phyloP scores from a whole-genome alignment of 35 echinoderm and acorn worm species.

The Apostichopus parvimensis region DNA sequence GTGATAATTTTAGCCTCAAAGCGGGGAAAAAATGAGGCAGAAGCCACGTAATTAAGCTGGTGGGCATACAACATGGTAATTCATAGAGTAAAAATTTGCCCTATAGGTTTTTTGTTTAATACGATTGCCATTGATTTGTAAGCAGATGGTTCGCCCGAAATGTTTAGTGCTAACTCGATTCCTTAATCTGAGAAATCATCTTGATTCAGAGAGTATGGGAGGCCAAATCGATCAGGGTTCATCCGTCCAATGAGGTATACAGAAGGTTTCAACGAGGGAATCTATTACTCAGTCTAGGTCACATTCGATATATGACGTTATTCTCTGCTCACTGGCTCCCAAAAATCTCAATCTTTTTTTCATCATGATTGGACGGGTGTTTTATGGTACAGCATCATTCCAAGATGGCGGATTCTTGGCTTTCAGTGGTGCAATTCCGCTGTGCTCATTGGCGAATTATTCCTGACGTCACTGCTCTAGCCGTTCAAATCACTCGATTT shows the following conservation, averaged over 20 bases:
- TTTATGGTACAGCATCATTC: no score
- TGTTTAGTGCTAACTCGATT: slow-evolving; percentile 5
- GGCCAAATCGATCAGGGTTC: background rate
- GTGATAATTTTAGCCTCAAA: background rate
- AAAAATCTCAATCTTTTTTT: no score
- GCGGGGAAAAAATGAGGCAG: background rate
- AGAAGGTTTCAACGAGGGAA: background rate
- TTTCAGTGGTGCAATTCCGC: no score
- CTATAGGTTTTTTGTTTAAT: background rate
- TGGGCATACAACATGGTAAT: background rate
- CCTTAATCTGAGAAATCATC: background rate
- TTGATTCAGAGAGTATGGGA: background rate
- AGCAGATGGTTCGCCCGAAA: background rate
- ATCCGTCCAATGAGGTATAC: background rate
- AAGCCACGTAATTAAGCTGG: background rate
- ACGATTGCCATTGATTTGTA: slow-evolving; percentile 6
- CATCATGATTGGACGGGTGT: no score
- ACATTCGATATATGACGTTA: background rate
- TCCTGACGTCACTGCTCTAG: no score
- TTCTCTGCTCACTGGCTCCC: background rate
- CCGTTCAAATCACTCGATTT: no score
- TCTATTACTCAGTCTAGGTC: background rate
- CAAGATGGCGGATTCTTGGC: no score
- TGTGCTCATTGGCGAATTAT: no score
- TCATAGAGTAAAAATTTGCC: background rate